Evolutionary conservation across 2,113 vertebrate genomes (phyloP).

Genomic region (Abramis brama): DNA sequence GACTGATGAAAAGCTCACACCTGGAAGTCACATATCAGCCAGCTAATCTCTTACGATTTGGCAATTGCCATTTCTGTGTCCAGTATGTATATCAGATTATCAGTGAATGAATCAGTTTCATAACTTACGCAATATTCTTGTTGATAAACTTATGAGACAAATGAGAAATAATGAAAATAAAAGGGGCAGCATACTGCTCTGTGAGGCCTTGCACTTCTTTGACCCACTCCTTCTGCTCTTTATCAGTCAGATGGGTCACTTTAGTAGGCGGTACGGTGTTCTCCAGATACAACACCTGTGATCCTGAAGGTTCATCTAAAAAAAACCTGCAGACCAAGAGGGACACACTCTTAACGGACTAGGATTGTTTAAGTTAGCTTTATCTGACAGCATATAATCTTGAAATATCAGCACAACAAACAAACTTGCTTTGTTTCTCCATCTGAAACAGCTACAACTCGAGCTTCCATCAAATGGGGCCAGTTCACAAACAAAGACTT

Average conservation of each 20-base stretch:
- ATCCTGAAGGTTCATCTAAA: conserved; percentile 85
- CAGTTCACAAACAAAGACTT: conserved; percentile 93
- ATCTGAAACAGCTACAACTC: conserved; percentile 90
- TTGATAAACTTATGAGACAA: neutral
- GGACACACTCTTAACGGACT: neutral
- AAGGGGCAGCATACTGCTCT: conserved; percentile 83
- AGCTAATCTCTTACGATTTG: neutral
- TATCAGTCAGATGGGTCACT: conserved; percentile 83
- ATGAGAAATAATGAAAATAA: neutral
- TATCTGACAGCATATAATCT: neutral
- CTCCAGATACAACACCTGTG: conserved; percentile 83
- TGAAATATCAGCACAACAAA: neutral
- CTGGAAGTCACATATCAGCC: neutral
- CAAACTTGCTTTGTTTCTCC: conserved; percentile 88
- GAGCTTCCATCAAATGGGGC: conserved; percentile 97
- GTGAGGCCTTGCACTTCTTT: conserved; percentile 92
- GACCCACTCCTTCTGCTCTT: conserved; percentile 88
- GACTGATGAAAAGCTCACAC: neutral
- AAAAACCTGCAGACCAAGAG: conserved; percentile 77
- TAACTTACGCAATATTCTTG: neutral
- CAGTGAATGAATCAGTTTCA: neutral
- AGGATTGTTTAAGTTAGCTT: neutral
- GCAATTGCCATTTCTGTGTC: neutral
- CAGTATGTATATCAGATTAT: neutral
- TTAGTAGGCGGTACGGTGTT: conserved; percentile 82